phyloP scores from a whole-genome alignment of 2,797 vertebrate genomes.

The Lithobates sylvaticus region DNA sequence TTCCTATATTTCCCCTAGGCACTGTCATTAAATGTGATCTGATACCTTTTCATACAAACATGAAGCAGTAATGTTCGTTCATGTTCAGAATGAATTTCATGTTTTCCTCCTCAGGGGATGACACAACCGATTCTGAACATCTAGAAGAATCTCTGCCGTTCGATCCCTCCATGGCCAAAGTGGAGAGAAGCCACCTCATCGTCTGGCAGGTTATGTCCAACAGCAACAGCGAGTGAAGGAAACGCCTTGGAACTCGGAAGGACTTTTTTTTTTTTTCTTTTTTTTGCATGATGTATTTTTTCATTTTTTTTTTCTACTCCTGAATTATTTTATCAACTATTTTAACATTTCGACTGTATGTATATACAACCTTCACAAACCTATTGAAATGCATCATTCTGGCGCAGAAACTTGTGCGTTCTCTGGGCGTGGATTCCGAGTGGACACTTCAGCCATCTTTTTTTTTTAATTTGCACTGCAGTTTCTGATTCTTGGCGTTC shows the following conservation, averaged over 20 bases:
- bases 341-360: constrained; percentile 75
- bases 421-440: constrained; percentile 54
- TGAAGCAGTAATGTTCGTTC: no score
- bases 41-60: no score
- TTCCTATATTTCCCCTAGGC: no score
- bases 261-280: constrained; percentile 73
- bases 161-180: constrained; percentile 89
- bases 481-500: neutral
- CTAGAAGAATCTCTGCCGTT: constrained; percentile 85
- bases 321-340: constrained; percentile 71
- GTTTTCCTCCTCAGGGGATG: constrained; percentile 82
- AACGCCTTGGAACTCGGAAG: constrained; percentile 67
- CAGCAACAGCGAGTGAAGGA: constrained; percentile 78
- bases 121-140: constrained; percentile 86
- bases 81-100: neutral
- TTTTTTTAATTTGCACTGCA: constrained; percentile 3
- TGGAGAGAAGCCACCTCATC: constrained; percentile 96
- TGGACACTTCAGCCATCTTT: constrained; percentile 56
- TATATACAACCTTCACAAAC: constrained; percentile 70
- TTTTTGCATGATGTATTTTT: constrained; percentile 76
- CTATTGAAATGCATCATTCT: constrained; percentile 60
- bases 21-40: no score
- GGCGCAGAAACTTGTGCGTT: constrained; percentile 70
- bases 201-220: constrained; percentile 91
- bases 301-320: constrained; percentile 66